phyloP scores from a whole-genome alignment of 1,140 invertebrate genomes.

The Orchesella cincta region DNA sequence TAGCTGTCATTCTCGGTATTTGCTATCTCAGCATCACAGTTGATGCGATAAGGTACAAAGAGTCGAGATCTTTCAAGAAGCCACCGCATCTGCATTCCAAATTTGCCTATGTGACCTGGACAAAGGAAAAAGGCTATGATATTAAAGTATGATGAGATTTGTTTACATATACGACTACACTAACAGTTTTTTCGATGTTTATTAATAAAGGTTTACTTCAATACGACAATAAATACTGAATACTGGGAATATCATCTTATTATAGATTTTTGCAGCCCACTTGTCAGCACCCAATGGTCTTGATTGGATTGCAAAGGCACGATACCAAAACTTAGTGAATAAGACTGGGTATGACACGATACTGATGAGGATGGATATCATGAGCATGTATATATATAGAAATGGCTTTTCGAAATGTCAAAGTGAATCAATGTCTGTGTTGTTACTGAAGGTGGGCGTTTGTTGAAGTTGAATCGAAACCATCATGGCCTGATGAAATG shows the following conservation, averaged over 20 bases:
- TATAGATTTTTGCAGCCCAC: conserved; percentile 42
- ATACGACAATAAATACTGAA: too few relatives aligned
- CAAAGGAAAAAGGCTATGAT: conserved; percentile 48
- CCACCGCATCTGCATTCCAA: conserved; percentile 49
- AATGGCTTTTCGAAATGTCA: conserved; percentile 10
- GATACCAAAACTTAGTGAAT: conserved; percentile 48
- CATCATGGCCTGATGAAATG: conserved; percentile 69
- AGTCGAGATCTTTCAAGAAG: not conserved
- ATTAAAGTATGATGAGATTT: conserved; percentile 43
- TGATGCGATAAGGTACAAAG: not conserved
- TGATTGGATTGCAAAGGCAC: conserved; percentile 49
- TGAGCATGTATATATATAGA: conserved; percentile 1
- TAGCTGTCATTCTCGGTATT: not conserved
- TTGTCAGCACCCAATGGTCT: conserved; percentile 7
- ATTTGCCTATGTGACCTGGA: conserved; percentile 47
- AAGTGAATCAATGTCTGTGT: conserved; percentile 28
- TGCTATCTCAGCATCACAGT: not conserved
- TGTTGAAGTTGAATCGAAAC: conserved; percentile 75
- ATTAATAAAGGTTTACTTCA: not conserved
- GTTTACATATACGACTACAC: not conserved
- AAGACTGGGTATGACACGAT: conserved; percentile 45
- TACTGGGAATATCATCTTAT: conserved; percentile 9
- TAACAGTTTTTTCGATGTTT: too few relatives aligned
- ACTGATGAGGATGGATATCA: not conserved
- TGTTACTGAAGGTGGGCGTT: conserved; percentile 66